phyloP scores from a whole-genome alignment of 92 coral and sea anemone genomes.

The Porites lobata region DNA sequence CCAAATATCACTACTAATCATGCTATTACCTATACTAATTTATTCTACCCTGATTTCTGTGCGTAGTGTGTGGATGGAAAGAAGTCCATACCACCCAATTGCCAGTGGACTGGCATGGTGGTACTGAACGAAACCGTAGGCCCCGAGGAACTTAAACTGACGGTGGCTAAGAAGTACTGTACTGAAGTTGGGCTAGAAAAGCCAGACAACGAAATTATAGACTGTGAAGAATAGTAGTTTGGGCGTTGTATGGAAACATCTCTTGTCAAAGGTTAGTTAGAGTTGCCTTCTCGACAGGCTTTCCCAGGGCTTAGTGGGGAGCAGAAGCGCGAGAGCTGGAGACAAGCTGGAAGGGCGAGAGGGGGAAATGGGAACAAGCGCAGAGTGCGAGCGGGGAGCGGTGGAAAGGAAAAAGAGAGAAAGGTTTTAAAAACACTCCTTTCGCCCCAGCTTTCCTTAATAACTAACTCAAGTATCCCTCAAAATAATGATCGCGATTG shows the following conservation, averaged over 20 bases:
- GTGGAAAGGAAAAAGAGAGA: no score
- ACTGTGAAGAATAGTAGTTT: constrained; percentile 15
- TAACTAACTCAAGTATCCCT: no score
- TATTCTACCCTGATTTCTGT: no score
- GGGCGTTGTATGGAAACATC: not conserved
- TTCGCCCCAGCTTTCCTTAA: no score
- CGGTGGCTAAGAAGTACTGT: constrained; percentile 63
- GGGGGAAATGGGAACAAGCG: no score
- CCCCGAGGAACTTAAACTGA: constrained; percentile 31
- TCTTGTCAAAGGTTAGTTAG: not conserved
- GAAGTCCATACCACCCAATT: constrained; percentile 49
- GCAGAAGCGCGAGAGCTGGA: no score
- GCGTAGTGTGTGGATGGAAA: constrained; percentile 57
- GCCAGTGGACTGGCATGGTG: constrained; percentile 76
- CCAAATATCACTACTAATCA: no score
- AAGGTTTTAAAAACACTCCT: no score
- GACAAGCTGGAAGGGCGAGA: no score
- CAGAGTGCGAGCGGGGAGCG: no score
- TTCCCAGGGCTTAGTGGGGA: no score
- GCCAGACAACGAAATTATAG: constrained; percentile 34
- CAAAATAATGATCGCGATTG: no score
- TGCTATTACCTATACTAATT: not conserved
- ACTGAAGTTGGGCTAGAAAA: constrained; percentile 9
- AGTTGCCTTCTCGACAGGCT: not conserved
- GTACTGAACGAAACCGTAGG: not conserved